Evolutionary conservation across 2,113 vertebrate genomes (phyloP), one percentile per base, ranked within the genome.

Genomic region (Pterophyllum scalare): DNA sequence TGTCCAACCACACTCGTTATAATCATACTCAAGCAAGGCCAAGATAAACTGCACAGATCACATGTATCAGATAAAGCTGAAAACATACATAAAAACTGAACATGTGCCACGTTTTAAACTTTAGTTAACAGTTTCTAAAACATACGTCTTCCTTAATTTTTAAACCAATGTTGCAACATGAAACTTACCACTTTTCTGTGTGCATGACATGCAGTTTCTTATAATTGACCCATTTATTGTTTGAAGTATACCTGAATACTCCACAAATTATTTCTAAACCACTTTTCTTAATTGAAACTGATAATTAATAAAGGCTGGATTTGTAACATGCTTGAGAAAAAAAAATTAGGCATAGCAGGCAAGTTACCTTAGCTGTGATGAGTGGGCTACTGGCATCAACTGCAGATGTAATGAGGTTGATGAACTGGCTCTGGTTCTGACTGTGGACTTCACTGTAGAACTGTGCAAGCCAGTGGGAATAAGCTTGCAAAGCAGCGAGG

Each of bases 381-480:
- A 99, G 97, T 14, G 98, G 98, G 2, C 96, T 96, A 77, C 97
- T 95, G 4, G 98, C 98, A 33, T 98, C 97, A 93, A 99, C 96
- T 1, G 97, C 88, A 0, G 98, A 99, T 52, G 97, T 98, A 94
- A 99, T 95, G 22, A 99, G 96, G 2, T 96, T 97, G 85, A 97
- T 93, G 70, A 99, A 99, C 92, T 97, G 97, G 79, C 97, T 96
- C 1, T 97, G 97, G 93, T 97, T 97, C 93, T 98, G 98, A 54
- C 95, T 95, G 87, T 99, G 98, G 10, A 97, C 97, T 85, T 99
- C 98, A 0, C 97, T 96, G 94, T 98, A 99, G 91, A 98, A 99
- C 94, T 99, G 98, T 0, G 98, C 97, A 0, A 99, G 95, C 98
- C 98, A 99, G 90, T 99, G 98, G 9, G 97, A 96, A 60, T 99